phyloP scores from a whole-genome alignment of 2,113 vertebrate species.

The Cavia porcellus region DNA sequence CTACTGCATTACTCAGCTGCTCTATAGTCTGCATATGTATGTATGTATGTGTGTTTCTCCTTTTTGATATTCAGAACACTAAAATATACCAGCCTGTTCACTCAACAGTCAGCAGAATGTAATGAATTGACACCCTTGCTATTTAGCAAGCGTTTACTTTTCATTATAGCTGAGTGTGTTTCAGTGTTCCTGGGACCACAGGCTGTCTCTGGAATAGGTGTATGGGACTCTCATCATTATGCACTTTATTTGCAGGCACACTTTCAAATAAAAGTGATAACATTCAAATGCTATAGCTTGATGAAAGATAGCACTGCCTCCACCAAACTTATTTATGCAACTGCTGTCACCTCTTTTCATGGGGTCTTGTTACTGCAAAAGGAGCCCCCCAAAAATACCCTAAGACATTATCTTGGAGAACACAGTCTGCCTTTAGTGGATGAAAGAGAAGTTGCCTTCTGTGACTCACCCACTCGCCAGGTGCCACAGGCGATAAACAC shows the following conservation, averaged over 20 bases:
- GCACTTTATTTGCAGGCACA: neutral
- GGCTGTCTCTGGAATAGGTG: constrained; percentile 48
- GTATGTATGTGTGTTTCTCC: neutral
- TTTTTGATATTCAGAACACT: constrained; percentile 1
- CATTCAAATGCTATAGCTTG: constrained; percentile 10
- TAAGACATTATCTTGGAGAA: neutral
- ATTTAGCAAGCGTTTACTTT: constrained; percentile 30
- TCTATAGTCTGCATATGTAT: neutral
- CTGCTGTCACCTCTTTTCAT: neutral
- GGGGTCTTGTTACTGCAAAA: neutral
- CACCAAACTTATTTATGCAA: neutral
- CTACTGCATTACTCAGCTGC: neutral
- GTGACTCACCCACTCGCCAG: neutral
- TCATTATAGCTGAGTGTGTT: neutral
- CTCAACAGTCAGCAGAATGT: neutral
- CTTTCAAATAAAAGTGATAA: constrained; percentile 42
- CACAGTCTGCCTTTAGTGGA: neutral
- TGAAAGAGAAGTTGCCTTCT: neutral
- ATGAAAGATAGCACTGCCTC: neutral
- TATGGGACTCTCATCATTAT: constrained; percentile 42
- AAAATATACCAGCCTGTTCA: neutral
- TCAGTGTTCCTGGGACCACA: neutral
- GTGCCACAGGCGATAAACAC: neutral
- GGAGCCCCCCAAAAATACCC: neutral
- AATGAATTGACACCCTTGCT: neutral